Conservation (phyloP, 1,140 invertebrate species). For the Lanistes nyassanus region DNA sequence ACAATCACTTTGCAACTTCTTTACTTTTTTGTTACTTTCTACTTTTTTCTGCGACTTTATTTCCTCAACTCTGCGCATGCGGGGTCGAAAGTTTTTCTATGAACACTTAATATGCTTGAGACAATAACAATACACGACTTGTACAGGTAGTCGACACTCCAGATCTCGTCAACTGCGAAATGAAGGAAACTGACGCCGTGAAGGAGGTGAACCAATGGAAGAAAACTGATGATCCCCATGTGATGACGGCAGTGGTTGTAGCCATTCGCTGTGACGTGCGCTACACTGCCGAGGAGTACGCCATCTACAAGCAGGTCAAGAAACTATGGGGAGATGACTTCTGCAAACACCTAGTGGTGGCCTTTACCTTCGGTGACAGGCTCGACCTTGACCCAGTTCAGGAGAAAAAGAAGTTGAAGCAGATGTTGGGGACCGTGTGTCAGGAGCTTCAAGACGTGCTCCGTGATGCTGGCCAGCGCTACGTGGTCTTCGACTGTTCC, state of each 20-base stretch:
- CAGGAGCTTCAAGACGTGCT: conserved; percentile 7
- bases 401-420: neutral
- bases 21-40: neutral
- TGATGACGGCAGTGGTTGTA: neutral
- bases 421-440: neutral
- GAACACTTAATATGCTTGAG: neutral
- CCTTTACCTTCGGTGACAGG: conserved; percentile 15
- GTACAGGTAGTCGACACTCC: neutral
- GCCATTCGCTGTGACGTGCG: neutral
- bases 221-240: no score
- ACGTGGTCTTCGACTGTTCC: neutral
- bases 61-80: neutral
- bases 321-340: conserved; percentile 10
- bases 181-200: neutral
- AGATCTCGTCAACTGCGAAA: neutral
- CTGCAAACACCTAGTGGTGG: neutral
- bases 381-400: neutral
- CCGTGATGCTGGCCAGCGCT: neutral
- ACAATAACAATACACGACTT: neutral
- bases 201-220: neutral
- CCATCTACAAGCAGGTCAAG: conserved; percentile 15
- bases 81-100: neutral
- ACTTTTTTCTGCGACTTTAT: neutral
- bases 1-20: neutral
- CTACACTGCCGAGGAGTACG: conserved; percentile 19